These are phyloP conservation scores for Drosophila melanica DNA, from an alignment of 1,140 invertebrate species.

Conservation along the genomic window DNA sequence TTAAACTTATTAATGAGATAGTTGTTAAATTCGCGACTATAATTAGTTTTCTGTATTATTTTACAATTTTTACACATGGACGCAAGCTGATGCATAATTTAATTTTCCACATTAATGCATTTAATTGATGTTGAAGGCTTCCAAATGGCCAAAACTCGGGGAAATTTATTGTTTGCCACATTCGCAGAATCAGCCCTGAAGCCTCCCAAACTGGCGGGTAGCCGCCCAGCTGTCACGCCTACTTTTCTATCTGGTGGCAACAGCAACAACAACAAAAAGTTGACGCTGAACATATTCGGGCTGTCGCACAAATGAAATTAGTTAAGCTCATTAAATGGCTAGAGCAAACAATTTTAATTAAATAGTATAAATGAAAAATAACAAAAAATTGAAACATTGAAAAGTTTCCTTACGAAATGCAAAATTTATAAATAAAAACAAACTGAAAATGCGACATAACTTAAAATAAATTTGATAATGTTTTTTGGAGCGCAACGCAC, in stretches of 20 bases:
- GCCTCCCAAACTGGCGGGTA: background rate
- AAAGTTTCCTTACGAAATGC: conserved; percentile 6
- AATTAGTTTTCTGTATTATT: conserved; percentile 38
- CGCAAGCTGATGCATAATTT: conserved; percentile 36
- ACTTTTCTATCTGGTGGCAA: conserved; percentile 8
- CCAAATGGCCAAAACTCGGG: conserved; percentile 37
- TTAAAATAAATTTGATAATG: conserved; percentile 30
- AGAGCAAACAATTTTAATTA: conserved; percentile 64
- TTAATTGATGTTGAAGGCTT: conserved; percentile 46
- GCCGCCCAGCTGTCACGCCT: conserved; percentile 10
- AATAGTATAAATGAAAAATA: conserved; percentile 29
- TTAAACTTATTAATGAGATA: background rate
- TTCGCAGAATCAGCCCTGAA: background rate
- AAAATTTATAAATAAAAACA: conserved; percentile 20
- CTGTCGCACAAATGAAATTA: conserved; percentile 59
- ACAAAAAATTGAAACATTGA: conserved; percentile 3
- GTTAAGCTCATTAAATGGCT: conserved; percentile 64
- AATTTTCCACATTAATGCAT: conserved; percentile 50
- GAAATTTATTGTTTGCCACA: conserved; percentile 26
- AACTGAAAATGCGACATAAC: conserved; percentile 21
- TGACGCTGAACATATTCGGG: conserved; percentile 45
- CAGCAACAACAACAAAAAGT: conserved; percentile 6
- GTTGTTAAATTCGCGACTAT: conserved; percentile 3
- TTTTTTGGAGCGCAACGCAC: background rate
- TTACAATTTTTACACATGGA: conserved; percentile 32